Evolutionary conservation across 1,140 invertebrate genomes (phyloP).

Genomic region (Pogonognathellus flavescens): DNA sequence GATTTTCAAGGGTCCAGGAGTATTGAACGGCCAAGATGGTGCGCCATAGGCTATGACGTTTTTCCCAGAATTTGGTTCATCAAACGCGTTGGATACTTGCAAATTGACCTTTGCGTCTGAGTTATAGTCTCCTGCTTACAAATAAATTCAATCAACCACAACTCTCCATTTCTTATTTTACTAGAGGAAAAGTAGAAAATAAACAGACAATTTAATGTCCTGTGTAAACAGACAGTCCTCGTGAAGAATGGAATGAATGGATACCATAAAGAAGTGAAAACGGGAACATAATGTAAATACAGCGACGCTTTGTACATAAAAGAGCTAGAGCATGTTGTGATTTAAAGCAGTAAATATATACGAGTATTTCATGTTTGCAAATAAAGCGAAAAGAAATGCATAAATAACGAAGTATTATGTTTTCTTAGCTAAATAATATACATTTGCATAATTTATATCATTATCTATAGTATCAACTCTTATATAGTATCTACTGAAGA

Average conservation of each 20-base stretch:
- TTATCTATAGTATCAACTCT: no score
- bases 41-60: not conserved
- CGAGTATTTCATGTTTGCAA: not conserved
- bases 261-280: constrained; percentile 31
- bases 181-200: not conserved
- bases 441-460: no score
- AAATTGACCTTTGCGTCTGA: not conserved
- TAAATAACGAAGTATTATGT: not conserved
- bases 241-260: constrained; percentile 46
- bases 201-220: not conserved
- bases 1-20: constrained; percentile 27
- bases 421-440: no score
- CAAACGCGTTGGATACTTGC: not conserved
- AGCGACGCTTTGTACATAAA: not conserved
- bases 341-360: not conserved
- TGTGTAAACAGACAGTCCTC: constrained; percentile 16
- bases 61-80: not conserved
- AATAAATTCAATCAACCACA: not conserved
- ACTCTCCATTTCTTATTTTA: not conserved
- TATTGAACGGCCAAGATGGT: constrained; percentile 16
- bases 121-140: not conserved
- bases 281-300: not conserved
- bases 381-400: not conserved
- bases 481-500: no score
- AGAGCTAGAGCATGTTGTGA: not conserved